phyloP scores from a whole-genome alignment of 2,888 invertebrate genomes.

The Drosophila ochracea region DNA sequence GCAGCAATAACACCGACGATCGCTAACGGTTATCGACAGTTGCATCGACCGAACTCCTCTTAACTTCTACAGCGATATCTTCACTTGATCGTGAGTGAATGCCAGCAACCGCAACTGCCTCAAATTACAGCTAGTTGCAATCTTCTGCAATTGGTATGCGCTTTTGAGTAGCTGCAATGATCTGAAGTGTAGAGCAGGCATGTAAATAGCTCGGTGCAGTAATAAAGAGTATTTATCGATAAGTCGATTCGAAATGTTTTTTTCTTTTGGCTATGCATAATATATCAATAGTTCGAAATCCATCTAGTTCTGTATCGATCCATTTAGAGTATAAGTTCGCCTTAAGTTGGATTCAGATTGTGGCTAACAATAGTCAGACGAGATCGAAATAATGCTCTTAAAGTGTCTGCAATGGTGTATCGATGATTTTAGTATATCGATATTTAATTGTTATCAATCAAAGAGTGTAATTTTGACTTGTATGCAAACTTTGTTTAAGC shows the following conservation, averaged over 20 bases:
- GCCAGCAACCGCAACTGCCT: slow-evolving; percentile 42
- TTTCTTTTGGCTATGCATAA: neutral
- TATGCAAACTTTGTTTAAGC: slow-evolving; percentile 2
- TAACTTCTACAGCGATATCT: slow-evolving; percentile 51
- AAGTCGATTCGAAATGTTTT: slow-evolving; percentile 29
- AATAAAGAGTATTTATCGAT: slow-evolving; percentile 38
- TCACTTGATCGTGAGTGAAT: slow-evolving; percentile 70
- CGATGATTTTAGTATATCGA: neutral
- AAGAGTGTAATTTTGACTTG: neutral
- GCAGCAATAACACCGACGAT: slow-evolving; percentile 37
- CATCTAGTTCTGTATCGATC: neutral
- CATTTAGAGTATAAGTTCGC: neutral
- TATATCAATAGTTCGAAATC: neutral
- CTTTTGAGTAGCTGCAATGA: slow-evolving; percentile 17
- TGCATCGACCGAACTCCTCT: slow-evolving; percentile 53
- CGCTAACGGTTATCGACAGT: slow-evolving; percentile 76
- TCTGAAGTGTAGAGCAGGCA: slow-evolving; percentile 28
- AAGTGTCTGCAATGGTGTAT: neutral
- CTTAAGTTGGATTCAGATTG: neutral
- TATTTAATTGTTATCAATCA: slow-evolving; percentile 1
- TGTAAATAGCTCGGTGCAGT: slow-evolving; percentile 37
- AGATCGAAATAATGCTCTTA: neutral
- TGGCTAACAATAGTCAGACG: neutral
- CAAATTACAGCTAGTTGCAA: slow-evolving; percentile 51
- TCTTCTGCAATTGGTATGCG: slow-evolving; percentile 35